These are phyloP conservation scores for Galendromus occidentalis DNA, from an alignment of 1,140 invertebrate genomes.

Conservation along the genomic window DNA sequence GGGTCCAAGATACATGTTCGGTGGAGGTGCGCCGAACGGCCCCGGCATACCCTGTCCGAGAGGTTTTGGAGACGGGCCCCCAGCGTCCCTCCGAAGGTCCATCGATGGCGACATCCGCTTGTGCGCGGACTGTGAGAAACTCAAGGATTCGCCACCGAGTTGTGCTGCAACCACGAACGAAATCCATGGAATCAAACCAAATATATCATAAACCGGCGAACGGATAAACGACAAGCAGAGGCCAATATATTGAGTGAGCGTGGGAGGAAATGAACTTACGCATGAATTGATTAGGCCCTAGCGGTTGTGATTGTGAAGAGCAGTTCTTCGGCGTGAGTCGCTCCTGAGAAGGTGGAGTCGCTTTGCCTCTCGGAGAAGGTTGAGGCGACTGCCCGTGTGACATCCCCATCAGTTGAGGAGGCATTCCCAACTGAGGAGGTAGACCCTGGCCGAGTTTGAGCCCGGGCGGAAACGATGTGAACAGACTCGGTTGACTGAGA, in stretches of 20 bases:
- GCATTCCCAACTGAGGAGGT: background rate
- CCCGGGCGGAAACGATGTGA: no score
- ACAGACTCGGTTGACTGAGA: no score
- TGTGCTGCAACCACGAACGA: background rate
- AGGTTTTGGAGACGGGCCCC: constrained; percentile 2
- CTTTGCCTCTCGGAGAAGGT: constrained; percentile 4
- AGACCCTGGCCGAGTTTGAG: background rate
- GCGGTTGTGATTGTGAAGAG: background rate
- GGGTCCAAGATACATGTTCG: background rate
- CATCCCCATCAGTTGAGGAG: constrained; percentile 5
- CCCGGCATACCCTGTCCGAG: background rate
- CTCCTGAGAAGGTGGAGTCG: background rate
- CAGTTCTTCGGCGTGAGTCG: background rate
- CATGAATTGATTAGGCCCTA: background rate
- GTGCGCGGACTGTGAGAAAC: constrained; percentile 7
- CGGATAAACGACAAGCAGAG: background rate
- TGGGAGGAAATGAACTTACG: background rate
- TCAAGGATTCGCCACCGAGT: background rate
- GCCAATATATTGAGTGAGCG: background rate
- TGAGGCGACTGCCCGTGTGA: background rate
- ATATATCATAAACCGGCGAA: background rate
- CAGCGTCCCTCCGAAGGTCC: background rate
- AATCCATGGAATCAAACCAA: background rate
- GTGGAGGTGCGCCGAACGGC: background rate
- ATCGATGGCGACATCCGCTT: constrained; percentile 9